Conservation (phyloP, 2,888 invertebrate genomes). For the Agrenia bidenticulata region DNA sequence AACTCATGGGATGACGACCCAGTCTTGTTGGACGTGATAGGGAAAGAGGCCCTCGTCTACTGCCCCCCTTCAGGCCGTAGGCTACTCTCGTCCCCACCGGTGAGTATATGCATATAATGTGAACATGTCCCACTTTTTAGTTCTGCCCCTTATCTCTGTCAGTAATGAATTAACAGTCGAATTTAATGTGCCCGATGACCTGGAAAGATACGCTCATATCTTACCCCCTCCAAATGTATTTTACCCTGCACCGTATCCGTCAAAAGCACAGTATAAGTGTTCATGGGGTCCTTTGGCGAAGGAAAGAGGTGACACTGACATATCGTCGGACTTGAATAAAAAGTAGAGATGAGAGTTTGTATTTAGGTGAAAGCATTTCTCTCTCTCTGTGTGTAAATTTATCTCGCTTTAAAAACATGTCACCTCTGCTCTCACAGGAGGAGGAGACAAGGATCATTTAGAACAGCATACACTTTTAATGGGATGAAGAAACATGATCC, state of each 20-base stretch:
- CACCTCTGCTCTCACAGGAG: too few species aligned
- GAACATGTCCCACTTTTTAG: too few species aligned
- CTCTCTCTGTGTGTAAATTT: background rate
- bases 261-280: too few species aligned
- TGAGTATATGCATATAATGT: too few species aligned
- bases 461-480: too few species aligned
- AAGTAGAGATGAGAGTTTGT: slow-evolving; percentile 1
- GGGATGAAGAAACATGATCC: too few species aligned
- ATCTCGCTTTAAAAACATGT: background rate
- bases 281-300: too few species aligned
- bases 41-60: slow-evolving; percentile 51
- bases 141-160: too few species aligned
- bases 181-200: background rate
- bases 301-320: background rate
- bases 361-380: background rate
- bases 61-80: slow-evolving; percentile 21
- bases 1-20: slow-evolving; percentile 52
- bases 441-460: too few species aligned
- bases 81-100: background rate
- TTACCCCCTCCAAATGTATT: background rate
- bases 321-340: background rate
- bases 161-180: slow-evolving; percentile 2
- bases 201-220: background rate
- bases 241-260: background rate
- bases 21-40: slow-evolving; percentile 51